Evolutionary conservation across 2,888 invertebrate genomes (phyloP), one percentile per base, ranked within the genome.

Genomic region (Aphrophora alni): DNA sequence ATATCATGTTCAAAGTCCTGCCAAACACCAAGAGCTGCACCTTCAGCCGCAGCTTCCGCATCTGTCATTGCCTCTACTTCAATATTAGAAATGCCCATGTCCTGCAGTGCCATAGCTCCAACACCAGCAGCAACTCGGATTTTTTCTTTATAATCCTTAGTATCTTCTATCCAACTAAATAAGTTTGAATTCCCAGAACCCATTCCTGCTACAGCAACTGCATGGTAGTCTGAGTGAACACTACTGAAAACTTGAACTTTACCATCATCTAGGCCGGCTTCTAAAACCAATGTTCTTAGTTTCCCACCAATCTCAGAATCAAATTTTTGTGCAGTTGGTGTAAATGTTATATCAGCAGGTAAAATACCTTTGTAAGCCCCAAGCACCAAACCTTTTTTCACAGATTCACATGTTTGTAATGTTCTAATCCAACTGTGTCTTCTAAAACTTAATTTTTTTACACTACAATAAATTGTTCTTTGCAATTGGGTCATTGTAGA

Each of bases 21-120:
- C 90, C 90, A 92, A 10, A 89, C 86, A 0, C 89, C 87, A 78
- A 94, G 88, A 25, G 87, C 84, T 69, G 91, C 90, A 17, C 92
- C 93, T 88, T 94, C 93, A 0, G 93, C 93, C 26, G 92, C 91
- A 69, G 93, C 91, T 87, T 92, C 92, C 0, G 92, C 89, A 86
- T 93, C 91, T 4, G 90, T 90, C 84, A 93, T 90, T 59, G 89
- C 87, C 85, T 93, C 93, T 0, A 94, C 87, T 21, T 87, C 85
- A 68, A 94, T 90, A 69, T 90, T 87, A 84, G 89, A 89, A 27
- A 92, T 89, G 33, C 90, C 91, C 27, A 88, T 88, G 24, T 87
- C 87, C 82, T 90, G 88, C 81, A 92, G 85, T 44, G 89, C 88
- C 82, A 88, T 88, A 83, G 90, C 90, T 44, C 90, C 91, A 84